Base-by-base conservation (phyloP, 2,888 invertebrate genomes). In the Seira ritae region DNA sequence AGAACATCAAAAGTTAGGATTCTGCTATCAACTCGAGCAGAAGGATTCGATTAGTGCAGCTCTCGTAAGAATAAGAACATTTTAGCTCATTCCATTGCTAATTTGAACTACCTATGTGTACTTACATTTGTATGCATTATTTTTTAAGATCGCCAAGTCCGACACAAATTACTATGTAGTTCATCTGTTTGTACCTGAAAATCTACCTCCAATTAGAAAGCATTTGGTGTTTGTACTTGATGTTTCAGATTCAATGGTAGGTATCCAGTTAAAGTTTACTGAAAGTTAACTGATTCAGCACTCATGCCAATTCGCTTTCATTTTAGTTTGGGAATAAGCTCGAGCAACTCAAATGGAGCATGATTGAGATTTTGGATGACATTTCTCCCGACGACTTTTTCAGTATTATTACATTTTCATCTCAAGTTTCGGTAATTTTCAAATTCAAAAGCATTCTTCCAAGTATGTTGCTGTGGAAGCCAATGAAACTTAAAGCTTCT, bases 391-490 rank as follows among this genome's bases (percentile, higher is more conserved):
- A 92, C 0, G 95, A 95, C 90, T 92, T 92, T 88, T 95, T 95
- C 91, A 94, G 93, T 89, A 93, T 95, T 77, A 92, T 95, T n/a
- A 92, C 94, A 88, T 95, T 95, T 89, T 89, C 89, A 19, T 87
- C 85, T 17, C 66, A 84, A 15, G 88, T 89, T n/a, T 79, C 85
- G 83, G 89, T 89, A 72, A 73, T 19, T 0, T 20, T 42, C 84
- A 65, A 75, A 23, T 0, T 68, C 23, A 55, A 19, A 42, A n/a
- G n/a, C n/a, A n/a, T n/a, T n/a, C n/a, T n/a, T n/a, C n/a, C n/a
- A n/a, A n/a, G n/a, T n/a, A n/a, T n/a, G n/a, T n/a, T n/a, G n/a
- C n/a, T n/a, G n/a, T 19, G 20, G 15, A 20, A 15, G 12, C 31
- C 31, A 31, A 31, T 31, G 2, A 4, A 31, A 31, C 3, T 31